Evolutionary conservation across 2,888 invertebrate species (phyloP).

Genomic region (Chelonus formosanus): DNA sequence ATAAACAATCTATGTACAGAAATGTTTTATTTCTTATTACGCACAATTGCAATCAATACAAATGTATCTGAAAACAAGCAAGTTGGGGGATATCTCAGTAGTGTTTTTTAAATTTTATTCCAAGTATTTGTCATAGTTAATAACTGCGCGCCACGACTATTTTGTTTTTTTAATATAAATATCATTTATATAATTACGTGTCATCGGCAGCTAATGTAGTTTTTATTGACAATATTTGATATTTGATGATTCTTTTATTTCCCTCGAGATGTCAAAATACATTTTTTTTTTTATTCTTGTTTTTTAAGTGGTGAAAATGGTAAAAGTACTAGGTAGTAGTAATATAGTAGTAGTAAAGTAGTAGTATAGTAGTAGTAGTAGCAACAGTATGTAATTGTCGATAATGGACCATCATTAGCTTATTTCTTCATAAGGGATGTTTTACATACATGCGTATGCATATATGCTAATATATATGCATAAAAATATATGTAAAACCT

Average conservation of each 20-base stretch:
- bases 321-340: too few relatives aligned
- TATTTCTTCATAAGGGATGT: too few relatives aligned
- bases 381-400: too few relatives aligned
- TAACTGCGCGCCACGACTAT: slow-evolving; percentile 47
- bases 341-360: too few relatives aligned
- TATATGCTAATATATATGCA: too few relatives aligned
- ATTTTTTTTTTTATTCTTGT: slow-evolving; percentile 13
- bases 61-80: slow-evolving; percentile 67
- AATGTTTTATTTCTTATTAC: slow-evolving; percentile 66
- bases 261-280: slow-evolving; percentile 32
- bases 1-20: slow-evolving; percentile 63
- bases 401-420: too few relatives aligned
- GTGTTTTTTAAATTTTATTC: slow-evolving; percentile 52
- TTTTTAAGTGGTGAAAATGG: too few relatives aligned
- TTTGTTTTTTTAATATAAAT: slow-evolving; percentile 23
- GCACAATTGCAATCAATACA: slow-evolving; percentile 67
- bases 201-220: slow-evolving; percentile 36
- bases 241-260: slow-evolving; percentile 6
- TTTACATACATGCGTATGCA: too few relatives aligned
- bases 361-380: too few relatives aligned
- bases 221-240: slow-evolving; percentile 21
- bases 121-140: slow-evolving; percentile 58
- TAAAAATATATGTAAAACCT: too few relatives aligned
- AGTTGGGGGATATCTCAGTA: slow-evolving; percentile 66
- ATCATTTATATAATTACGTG: slow-evolving; percentile 25